phyloP scores from a whole-genome alignment of 2,113 vertebrate species.

The Callorhinus ursinus region DNA sequence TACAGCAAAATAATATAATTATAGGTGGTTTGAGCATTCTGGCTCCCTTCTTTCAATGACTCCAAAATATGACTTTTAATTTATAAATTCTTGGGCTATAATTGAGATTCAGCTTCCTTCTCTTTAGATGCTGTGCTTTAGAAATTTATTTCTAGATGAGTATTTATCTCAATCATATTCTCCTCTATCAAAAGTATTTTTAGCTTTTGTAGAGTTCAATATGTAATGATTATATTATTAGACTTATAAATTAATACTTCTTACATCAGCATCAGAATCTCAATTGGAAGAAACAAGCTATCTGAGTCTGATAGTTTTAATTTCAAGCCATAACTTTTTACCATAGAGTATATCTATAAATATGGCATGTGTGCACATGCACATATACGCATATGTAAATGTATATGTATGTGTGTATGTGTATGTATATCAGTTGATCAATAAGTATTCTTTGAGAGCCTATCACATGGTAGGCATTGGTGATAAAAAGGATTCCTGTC shows the following conservation, averaged over 20 bases:
- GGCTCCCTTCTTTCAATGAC: neutral
- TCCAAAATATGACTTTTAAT: slow-evolving; percentile 23
- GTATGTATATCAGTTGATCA: neutral
- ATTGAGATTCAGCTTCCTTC: neutral
- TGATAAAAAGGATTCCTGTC: neutral
- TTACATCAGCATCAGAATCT: neutral
- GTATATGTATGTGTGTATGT: neutral
- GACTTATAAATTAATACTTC: neutral
- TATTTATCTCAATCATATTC: slow-evolving; percentile 12
- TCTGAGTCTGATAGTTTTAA: slow-evolving; percentile 9
- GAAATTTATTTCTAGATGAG: slow-evolving; percentile 6
- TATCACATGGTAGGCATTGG: neutral
- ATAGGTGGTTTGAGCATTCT: neutral
- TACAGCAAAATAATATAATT: neutral
- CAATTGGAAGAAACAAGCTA: neutral
- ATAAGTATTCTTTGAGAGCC: neutral
- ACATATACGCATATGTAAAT: neutral
- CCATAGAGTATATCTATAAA: neutral
- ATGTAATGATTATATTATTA: neutral
- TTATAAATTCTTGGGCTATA: neutral
- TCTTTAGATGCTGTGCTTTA: neutral
- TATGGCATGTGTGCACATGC: neutral
- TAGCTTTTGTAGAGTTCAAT: neutral
- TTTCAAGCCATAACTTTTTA: neutral
- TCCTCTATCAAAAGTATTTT: neutral